Base-by-base conservation (phyloP, 2,888 invertebrate genomes). In the Caenorhabditis afra region DNA sequence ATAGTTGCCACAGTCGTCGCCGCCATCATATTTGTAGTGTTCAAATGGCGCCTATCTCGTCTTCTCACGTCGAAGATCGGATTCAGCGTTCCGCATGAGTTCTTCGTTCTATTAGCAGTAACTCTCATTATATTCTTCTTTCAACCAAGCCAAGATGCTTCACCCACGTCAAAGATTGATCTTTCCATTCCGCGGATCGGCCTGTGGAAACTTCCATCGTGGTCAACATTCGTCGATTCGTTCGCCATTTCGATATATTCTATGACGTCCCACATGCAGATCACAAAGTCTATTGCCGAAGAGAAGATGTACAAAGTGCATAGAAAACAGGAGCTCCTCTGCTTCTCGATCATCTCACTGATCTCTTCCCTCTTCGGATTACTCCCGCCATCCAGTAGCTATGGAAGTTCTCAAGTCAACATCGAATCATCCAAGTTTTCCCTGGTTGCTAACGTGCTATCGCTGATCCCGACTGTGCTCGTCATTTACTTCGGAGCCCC, bases 251-350 rank as follows among this genome's bases (percentile, higher is more conserved):
- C 83, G 20, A 75, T 84, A 11, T 84, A 81, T 45, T 45, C 79
- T 7, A 75, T 83, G 61, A 75, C 81, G 4, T 68, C 80, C 0
- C 84, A 84, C 57, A 68, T 79, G 64, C 65, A 76, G 18, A 83
- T 81, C 7, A 62, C 81, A 20, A 80, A 67, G 35, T 70, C 67
- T 0, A 82, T 84, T 18, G 78, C 79, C 16, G 66, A 70, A 37
- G 79, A 80, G 57, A 84, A 83, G 47, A 81, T 76, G 80, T 78
- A 83, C 39, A 80, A 78, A 62, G 80, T 84, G 16, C 71, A 80
- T 37, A 47, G 81, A 20, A 84, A 84, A 37, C 84, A 84, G 68
- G 83, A 83, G 37, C 66, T 81, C 11, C 35, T 84, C 35, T 80
- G 79, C 29, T 79, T 84, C 62, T 82, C 82, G 0, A 45, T 84